Evolutionary conservation across 2,888 invertebrate genomes (phyloP), one percentile per base, ranked within the genome.

Genomic region (Himalopsyche anomala): DNA sequence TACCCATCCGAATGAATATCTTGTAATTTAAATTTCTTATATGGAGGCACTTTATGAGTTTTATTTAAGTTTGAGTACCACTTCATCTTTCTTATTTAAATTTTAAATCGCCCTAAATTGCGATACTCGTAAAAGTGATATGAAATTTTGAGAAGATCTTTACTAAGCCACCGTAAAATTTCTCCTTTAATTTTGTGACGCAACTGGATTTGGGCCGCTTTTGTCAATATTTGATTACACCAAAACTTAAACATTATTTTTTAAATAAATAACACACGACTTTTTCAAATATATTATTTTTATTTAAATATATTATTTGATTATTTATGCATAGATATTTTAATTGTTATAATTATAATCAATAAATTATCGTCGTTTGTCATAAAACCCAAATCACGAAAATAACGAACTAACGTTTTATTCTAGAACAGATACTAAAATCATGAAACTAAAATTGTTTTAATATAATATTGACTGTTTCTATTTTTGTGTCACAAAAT

Each of bases 101-200:
- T 19, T 62, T 62, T 19, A 62, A 62, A 19, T 19, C n/a, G 19
- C 28, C 28, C 62, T 6, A 19, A 62, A 19, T 62, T 62, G 62
- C 62, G 62, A 62, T 62, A 62, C 62, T 62, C 62, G 62, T 62
- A 62, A 62, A 62, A 62, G 62, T 62, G 62, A 62, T 19, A 62
- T 62, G 62, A 62, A 62, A 19, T 62, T 62, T 62, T 62, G 9
- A 28, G 15, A 19, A 62, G 28, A 19, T 19, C 28, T 62, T 62
- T 62, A n/a, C 28, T 62, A 19, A 62, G 62, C 62, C 19, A 62
- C 19, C 62, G 62, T 62, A 62, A 62, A 19, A 62, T 62, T 62
- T 28, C 28, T 19, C 5, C 5, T 62, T 62, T 1, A 62, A 62
- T 19, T 19, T 62, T 8, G 62, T 62, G 9, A 19, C 5, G 6